Percentiles rank a stretch among this genome's conserved stretches.
These are phyloP conservation scores for Apoda limacodes DNA, from an alignment of 2,888 invertebrate genomes.

Conservation along the genomic window DNA sequence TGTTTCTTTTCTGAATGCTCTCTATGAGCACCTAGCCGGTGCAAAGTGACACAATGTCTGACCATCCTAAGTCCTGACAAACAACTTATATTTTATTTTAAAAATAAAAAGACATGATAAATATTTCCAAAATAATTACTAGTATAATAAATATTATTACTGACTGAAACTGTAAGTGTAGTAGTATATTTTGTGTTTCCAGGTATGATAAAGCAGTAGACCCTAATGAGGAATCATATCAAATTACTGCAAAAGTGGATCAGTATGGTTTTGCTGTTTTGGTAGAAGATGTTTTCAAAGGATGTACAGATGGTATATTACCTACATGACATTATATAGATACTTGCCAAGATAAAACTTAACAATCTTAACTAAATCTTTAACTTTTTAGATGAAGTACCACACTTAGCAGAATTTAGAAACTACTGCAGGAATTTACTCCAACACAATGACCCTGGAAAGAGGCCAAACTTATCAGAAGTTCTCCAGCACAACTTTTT, in stretches of 20 bases:
- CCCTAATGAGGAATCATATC: slow-evolving; percentile 73
- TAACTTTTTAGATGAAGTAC: slow-evolving; percentile 71
- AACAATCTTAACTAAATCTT: slow-evolving; percentile 5
- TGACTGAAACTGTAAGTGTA: too few species aligned
- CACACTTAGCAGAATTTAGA: slow-evolving; percentile 76
- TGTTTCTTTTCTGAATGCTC: too few species aligned
- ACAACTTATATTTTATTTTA: too few species aligned
- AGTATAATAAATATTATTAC: too few species aligned
- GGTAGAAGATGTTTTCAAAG: slow-evolving; percentile 78
- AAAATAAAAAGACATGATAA: too few species aligned
- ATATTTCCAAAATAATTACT: too few species aligned
- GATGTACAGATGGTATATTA: slow-evolving; percentile 64
- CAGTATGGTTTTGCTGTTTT: slow-evolving; percentile 82
- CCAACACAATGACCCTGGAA: slow-evolving; percentile 72
- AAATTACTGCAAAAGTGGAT: slow-evolving; percentile 74
- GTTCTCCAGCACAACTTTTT: slow-evolving; percentile 81
- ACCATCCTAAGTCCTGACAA: too few species aligned
- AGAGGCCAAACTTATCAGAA: slow-evolving; percentile 76
- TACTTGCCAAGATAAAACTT: neutral
- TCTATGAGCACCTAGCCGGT: too few species aligned
- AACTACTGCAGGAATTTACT: slow-evolving; percentile 77
- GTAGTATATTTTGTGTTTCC: slow-evolving; percentile 18
- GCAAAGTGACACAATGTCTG: too few species aligned
- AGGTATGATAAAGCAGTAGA: slow-evolving; percentile 81
- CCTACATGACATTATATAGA: too few species aligned